These are phyloP conservation scores for Trachythela sp. DNA, from an alignment of 64 coral and sea anemone genomes.

Conservation along the genomic window DNA sequence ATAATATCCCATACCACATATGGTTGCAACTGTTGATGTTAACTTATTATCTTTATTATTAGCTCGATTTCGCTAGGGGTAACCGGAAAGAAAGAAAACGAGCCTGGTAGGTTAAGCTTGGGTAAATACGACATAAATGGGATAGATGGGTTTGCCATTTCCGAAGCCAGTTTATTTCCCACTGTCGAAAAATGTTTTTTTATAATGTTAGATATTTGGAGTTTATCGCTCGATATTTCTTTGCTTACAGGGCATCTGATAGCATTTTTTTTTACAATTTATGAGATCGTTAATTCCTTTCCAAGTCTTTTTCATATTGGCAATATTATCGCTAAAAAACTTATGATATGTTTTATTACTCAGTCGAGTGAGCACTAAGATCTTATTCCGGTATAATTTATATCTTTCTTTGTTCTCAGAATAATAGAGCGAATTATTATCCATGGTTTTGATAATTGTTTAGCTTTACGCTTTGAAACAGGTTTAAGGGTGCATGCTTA, in stretches of 20 bases:
- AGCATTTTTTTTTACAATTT: neutral
- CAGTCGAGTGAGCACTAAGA: slow-evolving; percentile 8
- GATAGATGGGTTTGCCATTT: neutral
- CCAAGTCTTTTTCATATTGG: neutral
- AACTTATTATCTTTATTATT: neutral
- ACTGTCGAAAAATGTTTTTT: neutral
- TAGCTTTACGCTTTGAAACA: slow-evolving; percentile 22
- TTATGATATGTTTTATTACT: neutral
- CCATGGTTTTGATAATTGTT: slow-evolving; percentile 31
- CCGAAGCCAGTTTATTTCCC: neutral
- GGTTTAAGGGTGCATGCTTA: slow-evolving; percentile 28
- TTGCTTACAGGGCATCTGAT: neutral
- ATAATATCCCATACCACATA: neutral
- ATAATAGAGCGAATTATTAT: slow-evolving; percentile 24
- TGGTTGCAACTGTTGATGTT: too few relatives aligned
- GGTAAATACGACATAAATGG: neutral
- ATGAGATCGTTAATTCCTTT: neutral
- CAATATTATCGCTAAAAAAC: neutral
- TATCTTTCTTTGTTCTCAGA: slow-evolving; percentile 15
- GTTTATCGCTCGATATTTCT: neutral
- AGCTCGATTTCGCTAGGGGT: neutral
- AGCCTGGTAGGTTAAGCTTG: neutral
- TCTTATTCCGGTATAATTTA: slow-evolving; percentile 42
- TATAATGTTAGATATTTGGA: neutral
- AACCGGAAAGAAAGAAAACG: neutral